Conservation (phyloP, 2,888 invertebrate species). For the Chymomyza caudatula region DNA sequence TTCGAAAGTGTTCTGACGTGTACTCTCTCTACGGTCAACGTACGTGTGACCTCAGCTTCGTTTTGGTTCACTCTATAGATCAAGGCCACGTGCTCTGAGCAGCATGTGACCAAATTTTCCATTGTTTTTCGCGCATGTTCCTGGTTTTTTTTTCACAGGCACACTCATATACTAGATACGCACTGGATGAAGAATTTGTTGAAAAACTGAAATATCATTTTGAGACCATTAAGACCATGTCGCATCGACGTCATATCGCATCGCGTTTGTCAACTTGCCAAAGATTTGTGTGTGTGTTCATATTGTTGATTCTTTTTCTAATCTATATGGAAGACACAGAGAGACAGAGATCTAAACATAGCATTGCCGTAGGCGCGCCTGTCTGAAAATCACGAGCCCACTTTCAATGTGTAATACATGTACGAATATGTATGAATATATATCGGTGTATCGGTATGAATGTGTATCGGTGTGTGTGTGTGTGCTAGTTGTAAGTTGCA, state of each 20-base stretch:
- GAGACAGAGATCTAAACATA: neutral
- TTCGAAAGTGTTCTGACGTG: neutral
- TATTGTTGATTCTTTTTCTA: neutral
- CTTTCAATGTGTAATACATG: constrained; percentile 24
- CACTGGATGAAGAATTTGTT: neutral
- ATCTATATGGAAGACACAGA: neutral
- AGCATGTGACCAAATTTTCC: constrained; percentile 26
- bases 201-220: constrained; percentile 22
- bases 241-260: constrained; percentile 29
- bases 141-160: constrained; percentile 13
- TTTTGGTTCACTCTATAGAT: neutral
- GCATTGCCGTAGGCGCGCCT: constrained; percentile 39
- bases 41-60: neutral
- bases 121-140: constrained; percentile 14
- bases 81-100: constrained; percentile 9
- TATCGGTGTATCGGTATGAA: constrained; percentile 4
- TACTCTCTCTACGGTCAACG: neutral
- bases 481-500: constrained; percentile 13
- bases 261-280: constrained; percentile 46
- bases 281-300: neutral
- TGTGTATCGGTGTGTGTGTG: neutral
- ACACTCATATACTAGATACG: neutral
- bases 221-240: neutral
- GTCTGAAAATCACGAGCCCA: constrained; percentile 33
- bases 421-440: neutral